Evolutionary conservation across 2,888 invertebrate species (phyloP).

Genomic region (Pherbina coryleti): DNA sequence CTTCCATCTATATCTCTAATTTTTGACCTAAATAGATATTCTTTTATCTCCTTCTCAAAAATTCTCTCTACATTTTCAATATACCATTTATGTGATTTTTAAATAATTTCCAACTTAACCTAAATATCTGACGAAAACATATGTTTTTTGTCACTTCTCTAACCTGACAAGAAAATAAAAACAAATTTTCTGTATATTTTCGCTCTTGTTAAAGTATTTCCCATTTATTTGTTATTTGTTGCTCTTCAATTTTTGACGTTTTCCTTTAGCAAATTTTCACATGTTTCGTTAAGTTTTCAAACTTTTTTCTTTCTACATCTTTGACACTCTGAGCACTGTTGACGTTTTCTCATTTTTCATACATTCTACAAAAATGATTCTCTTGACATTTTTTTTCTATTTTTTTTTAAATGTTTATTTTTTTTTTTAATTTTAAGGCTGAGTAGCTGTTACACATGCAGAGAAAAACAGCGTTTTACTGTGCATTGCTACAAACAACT

Average conservation of each 20-base stretch:
- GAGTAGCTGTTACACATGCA: background rate
- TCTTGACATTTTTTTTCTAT: background rate
- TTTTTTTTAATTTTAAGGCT: background rate
- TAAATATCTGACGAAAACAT: too few species aligned
- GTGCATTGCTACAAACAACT: background rate
- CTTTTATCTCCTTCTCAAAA: too few species aligned
- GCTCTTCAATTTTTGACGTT: background rate
- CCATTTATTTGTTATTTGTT: too few species aligned
- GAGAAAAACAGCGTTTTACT: background rate
- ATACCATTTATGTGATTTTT: too few species aligned
- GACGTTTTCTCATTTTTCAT: background rate
- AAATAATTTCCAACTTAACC: too few species aligned
- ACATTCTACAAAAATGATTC: background rate
- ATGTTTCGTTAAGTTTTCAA: constrained; percentile 22
- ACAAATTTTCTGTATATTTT: too few species aligned
- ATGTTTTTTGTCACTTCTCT: too few species aligned
- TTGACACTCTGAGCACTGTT: background rate
- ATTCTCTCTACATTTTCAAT: too few species aligned
- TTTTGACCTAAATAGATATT: too few species aligned
- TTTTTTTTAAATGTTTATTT: background rate
- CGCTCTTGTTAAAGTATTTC: too few species aligned
- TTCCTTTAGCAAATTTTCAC: background rate
- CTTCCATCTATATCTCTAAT: too few species aligned
- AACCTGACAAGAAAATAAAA: too few species aligned
- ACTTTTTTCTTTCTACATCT: background rate